phyloP scores from a whole-genome alignment of 2,113 vertebrate species.

The Scatophagus argus region DNA sequence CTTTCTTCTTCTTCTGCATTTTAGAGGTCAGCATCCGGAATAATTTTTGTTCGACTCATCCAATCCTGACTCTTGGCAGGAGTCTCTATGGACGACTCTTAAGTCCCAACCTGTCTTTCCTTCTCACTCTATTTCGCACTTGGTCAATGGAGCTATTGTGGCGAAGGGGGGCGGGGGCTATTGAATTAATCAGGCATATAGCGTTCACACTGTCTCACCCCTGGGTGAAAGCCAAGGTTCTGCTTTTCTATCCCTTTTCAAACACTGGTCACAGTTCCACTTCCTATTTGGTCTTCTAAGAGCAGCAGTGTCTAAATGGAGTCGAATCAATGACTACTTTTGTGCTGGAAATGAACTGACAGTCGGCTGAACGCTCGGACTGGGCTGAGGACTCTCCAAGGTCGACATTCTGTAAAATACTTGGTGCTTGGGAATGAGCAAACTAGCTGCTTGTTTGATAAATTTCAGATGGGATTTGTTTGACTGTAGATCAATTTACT shows the following conservation, averaged over 20 bases:
- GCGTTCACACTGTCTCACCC: slow-evolving; percentile 64
- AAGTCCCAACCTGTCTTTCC: slow-evolving; percentile 36
- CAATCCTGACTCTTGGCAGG: slow-evolving; percentile 14
- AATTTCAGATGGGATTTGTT: slow-evolving; percentile 23
- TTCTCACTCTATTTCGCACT: slow-evolving; percentile 47
- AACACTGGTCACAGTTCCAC: slow-evolving; percentile 73
- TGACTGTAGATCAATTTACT: slow-evolving; percentile 31
- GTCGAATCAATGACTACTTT: slow-evolving; percentile 64
- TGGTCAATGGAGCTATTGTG: slow-evolving; percentile 75
- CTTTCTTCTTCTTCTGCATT: slow-evolving; percentile 26
- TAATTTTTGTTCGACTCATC: neutral
- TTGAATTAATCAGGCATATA: slow-evolving; percentile 74
- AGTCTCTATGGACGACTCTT: slow-evolving; percentile 20
- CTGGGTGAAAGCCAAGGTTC: slow-evolving; percentile 59
- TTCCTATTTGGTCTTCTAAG: slow-evolving; percentile 72
- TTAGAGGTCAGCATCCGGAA: slow-evolving; percentile 12
- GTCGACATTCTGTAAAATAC: slow-evolving; percentile 34
- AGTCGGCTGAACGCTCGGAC: slow-evolving; percentile 37
- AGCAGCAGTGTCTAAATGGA: slow-evolving; percentile 60
- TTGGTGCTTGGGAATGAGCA: slow-evolving; percentile 17
- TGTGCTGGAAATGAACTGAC: slow-evolving; percentile 57
- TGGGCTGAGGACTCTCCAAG: slow-evolving; percentile 50
- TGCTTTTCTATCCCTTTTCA: slow-evolving; percentile 64
- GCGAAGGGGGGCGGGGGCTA: slow-evolving; percentile 18
- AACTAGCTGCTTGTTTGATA: slow-evolving; percentile 17